phyloP scores from a whole-genome alignment of 2,888 invertebrate species.

The Morpho deidamia region DNA sequence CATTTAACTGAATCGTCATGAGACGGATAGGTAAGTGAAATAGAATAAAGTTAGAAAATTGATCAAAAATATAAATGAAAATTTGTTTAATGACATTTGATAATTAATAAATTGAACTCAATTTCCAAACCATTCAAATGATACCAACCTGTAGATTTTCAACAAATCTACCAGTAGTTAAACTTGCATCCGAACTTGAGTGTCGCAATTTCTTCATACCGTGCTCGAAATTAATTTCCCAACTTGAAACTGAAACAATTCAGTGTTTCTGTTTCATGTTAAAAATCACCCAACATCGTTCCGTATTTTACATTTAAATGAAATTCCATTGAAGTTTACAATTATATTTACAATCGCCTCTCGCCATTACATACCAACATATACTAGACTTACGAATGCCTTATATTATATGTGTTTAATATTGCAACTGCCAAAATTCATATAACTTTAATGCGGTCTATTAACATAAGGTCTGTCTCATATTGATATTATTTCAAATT shows the following conservation, averaged over 20 bases:
- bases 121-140: no score
- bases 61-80: no score
- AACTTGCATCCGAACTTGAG: conserved; percentile 20
- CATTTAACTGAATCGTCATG: no score
- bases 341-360: conserved; percentile 46
- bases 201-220: conserved; percentile 61
- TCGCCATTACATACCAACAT: background rate
- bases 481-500: no score
- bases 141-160: no score
- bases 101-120: no score
- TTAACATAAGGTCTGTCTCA: no score
- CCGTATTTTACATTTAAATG: conserved; percentile 42
- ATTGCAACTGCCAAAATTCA: conserved; percentile 6
- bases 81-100: no score
- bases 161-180: conserved; percentile 7
- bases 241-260: conserved; percentile 14
- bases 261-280: conserved; percentile 1
- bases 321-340: conserved; percentile 39
- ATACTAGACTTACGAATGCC: background rate
- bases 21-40: no score
- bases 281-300: conserved; percentile 27
- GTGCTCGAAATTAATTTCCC: conserved; percentile 45
- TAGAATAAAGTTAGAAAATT: no score
- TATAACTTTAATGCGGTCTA: background rate
- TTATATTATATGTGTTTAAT: background rate